Conservation (phyloP, 2,797 vertebrate genomes). For the Sebastes trivittatus region DNA sequence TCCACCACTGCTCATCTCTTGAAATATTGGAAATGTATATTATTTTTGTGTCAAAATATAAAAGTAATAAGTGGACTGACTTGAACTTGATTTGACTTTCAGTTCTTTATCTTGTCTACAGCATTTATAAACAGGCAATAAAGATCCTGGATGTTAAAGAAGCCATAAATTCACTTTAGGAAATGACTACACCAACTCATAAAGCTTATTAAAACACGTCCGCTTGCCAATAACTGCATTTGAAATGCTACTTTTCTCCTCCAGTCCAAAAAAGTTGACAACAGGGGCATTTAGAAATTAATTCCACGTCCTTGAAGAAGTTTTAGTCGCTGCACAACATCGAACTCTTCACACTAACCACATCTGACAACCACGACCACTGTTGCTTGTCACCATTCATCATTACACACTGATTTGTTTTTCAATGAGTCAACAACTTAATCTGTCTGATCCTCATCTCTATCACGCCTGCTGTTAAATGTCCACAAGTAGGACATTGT, state of each 20-base stretch:
- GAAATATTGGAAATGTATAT: neutral
- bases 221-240: neutral
- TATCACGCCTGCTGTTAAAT: neutral
- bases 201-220: neutral
- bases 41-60: neutral
- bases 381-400: neutral
- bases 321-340: neutral
- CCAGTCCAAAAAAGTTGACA: neutral
- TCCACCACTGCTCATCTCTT: neutral
- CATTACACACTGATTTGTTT: neutral
- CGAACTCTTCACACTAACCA: neutral
- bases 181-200: too few species aligned
- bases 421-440: neutral
- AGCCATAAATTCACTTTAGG: neutral
- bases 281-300: neutral
- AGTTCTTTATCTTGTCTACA: neutral
- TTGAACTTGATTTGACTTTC: neutral
- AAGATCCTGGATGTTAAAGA: neutral
- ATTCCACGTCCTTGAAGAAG: neutral
- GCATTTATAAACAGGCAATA: neutral
- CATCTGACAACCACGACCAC: neutral
- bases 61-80: neutral
- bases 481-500: neutral
- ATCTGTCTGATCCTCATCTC: neutral
- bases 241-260: neutral